These are phyloP conservation scores for Melierax canorus DNA, from an alignment of 2,113 vertebrate genomes.

Conservation along the genomic window DNA sequence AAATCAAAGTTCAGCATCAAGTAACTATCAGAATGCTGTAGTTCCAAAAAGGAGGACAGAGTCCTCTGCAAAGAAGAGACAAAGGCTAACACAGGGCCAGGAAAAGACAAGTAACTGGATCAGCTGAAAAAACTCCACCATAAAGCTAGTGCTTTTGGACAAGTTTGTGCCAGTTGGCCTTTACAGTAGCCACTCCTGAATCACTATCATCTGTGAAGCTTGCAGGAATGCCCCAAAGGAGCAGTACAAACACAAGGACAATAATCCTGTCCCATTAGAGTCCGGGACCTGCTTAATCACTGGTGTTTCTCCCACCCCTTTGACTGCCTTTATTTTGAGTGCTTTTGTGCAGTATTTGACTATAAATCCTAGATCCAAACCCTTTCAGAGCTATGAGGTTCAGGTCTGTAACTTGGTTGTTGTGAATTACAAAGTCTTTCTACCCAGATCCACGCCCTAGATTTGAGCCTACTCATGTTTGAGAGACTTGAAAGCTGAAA, in stretches of 20 bases:
- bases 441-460: not conserved
- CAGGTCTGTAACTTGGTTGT: not conserved
- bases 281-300: not conserved
- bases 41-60: not conserved
- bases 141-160: not conserved
- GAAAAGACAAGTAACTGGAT: not conserved
- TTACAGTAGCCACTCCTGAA: not conserved
- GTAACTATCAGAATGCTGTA: not conserved
- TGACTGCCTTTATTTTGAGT: not conserved
- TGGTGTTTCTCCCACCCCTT: not conserved
- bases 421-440: not conserved
- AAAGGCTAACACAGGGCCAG: not conserved
- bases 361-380: not conserved
- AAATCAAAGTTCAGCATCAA: not conserved
- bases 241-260: rapidly evolving
- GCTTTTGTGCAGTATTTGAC: not conserved
- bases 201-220: not conserved
- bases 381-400: not conserved
- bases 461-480: not conserved
- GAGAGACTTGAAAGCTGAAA: not conserved
- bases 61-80: not conserved
- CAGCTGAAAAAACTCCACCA: not conserved
- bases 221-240: not conserved
- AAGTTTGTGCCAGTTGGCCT: not conserved
- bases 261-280: not conserved